These are phyloP conservation scores for Grammomys dolichurus DNA, from an alignment of 2,113 vertebrate species.

Conservation along the genomic window DNA sequence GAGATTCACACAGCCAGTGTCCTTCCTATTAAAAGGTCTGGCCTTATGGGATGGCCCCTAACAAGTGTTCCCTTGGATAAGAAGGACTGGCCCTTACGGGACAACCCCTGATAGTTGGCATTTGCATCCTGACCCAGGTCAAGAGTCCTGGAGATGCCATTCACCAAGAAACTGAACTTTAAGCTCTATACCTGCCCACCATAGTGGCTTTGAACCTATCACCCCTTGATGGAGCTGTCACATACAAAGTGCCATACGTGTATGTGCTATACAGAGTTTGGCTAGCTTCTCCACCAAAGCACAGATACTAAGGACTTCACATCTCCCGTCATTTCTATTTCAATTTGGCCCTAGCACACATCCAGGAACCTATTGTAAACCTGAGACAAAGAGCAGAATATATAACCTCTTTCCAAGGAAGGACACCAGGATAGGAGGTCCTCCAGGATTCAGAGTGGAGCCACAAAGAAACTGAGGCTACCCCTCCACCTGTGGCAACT, in stretches of 20 bases:
- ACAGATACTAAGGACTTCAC: no score
- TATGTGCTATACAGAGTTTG: fast-evolving
- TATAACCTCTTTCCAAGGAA: not conserved
- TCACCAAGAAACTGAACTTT: not conserved
- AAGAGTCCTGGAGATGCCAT: not conserved
- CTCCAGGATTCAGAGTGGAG: not conserved
- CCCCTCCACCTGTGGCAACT: not conserved
- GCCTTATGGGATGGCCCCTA: fast-evolving
- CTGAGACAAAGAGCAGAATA: fast-evolving
- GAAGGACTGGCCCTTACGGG: fast-evolving
- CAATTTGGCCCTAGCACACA: fast-evolving
- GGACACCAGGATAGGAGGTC: not conserved
- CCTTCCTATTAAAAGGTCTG: not conserved
- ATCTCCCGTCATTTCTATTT: not conserved
- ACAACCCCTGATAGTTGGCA: fast-evolving
- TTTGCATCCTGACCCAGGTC: not conserved
- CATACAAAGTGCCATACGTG: no score
- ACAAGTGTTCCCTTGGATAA: fast-evolving
- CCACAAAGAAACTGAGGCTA: not conserved
- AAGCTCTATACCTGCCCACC: fast-evolving
- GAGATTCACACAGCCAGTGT: not conserved
- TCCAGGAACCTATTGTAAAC: no score
- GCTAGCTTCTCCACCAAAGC: not conserved
- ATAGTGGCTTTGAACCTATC: not conserved
- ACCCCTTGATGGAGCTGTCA: no score